Percentiles rank a stretch among this genome's conserved stretches.
phyloP scores from a whole-genome alignment of 2,797 vertebrate genomes.

The Pampus argenteus region DNA sequence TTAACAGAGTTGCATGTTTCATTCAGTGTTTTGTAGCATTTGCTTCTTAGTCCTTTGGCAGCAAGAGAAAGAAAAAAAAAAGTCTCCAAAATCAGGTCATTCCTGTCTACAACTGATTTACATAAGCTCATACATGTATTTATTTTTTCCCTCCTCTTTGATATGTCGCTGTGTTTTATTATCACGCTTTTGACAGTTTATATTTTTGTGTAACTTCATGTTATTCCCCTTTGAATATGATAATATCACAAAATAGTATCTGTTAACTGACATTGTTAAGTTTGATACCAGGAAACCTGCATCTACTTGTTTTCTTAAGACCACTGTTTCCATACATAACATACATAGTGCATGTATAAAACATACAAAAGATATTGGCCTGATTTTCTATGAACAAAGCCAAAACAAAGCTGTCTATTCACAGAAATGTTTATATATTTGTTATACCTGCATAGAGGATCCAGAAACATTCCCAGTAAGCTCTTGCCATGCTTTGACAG shows the following conservation, averaged over 20 bases:
- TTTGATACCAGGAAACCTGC: not conserved
- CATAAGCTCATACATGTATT: too few relatives aligned
- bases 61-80: too few relatives aligned
- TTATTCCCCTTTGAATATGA: too few relatives aligned
- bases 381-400: not conserved
- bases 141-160: too few relatives aligned
- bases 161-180: too few relatives aligned
- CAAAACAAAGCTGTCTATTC: too few relatives aligned
- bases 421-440: not conserved
- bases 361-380: not conserved
- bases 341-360: too few relatives aligned
- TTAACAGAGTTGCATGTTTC: not conserved
- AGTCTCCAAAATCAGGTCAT: too few relatives aligned
- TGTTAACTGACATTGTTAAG: not conserved
- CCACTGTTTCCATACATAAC: not conserved
- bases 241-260: not conserved
- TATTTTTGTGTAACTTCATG: too few relatives aligned
- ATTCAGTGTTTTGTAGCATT: not conserved
- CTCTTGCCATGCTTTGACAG: slow-evolving; percentile 22
- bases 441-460: slow-evolving; percentile 13
- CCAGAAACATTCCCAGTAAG: slow-evolving; percentile 11
- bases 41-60: too few relatives aligned
- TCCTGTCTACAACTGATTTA: too few relatives aligned
- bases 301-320: not conserved
- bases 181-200: too few relatives aligned